Evolutionary conservation across 2,797 vertebrate genomes (phyloP).

Genomic region (Tenualosa thibaudeaui): DNA sequence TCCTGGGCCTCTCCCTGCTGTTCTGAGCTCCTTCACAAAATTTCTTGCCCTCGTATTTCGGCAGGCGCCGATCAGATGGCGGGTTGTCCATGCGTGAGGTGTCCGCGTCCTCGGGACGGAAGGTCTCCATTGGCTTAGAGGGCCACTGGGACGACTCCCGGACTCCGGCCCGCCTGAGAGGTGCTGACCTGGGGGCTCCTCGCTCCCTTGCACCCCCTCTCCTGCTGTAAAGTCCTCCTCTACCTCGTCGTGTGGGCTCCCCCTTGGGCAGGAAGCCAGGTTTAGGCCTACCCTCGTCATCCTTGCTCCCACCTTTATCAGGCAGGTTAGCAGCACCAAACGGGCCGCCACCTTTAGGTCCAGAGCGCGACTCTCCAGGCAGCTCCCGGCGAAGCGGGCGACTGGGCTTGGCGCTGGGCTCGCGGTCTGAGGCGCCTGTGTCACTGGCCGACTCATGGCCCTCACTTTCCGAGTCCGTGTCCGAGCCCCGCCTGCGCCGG

Average conservation of each 20-base stretch:
- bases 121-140: conserved; percentile 81
- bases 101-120: conserved; percentile 86
- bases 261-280: conserved; percentile 96
- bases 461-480: conserved; percentile 97
- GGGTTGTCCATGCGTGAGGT: conserved; percentile 62
- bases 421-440: conserved; percentile 90
- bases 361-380: conserved; percentile 60
- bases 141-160: conserved; percentile 83
- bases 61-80: conserved; percentile 71
- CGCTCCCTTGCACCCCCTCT: conserved; percentile 84
- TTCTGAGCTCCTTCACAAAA: conserved; percentile 81
- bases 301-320: conserved; percentile 65
- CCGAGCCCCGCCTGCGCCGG: conserved; percentile 88
- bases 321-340: conserved; percentile 66
- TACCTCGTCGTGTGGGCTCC: conserved; percentile 90
- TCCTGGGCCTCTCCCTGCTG: conserved; percentile 85
- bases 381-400: conserved; percentile 72
- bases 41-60: conserved; percentile 87
- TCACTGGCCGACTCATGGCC: conserved; percentile 94
- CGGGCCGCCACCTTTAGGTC: conserved; percentile 49
- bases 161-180: conserved; percentile 79
- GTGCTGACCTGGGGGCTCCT: conserved; percentile 80
- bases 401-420: conserved; percentile 80
- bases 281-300: conserved; percentile 87
- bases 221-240: conserved; percentile 89